Percentiles rank a stretch among this genome's conserved stretches.
Conservation (phyloP, 2,113 vertebrate genomes). For the Charadrius vociferus region DNA sequence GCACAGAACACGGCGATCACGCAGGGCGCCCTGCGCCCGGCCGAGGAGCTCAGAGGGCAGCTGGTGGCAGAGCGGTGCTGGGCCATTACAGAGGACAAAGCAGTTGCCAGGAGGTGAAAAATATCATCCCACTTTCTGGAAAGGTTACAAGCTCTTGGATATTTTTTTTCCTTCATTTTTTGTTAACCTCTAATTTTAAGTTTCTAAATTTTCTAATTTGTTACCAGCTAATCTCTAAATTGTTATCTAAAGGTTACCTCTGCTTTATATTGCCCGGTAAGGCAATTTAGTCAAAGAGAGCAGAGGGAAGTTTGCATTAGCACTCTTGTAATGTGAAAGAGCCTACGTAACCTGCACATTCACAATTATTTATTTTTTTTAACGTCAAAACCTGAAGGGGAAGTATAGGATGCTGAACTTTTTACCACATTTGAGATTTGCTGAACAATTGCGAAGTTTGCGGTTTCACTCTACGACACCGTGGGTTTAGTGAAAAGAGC, state of each 20-base stretch:
- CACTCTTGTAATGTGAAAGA: background rate
- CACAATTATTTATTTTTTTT: background rate
- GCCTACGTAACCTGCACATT: background rate
- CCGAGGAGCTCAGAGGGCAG: rapidly evolving
- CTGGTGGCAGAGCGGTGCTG: background rate
- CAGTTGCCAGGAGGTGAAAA: background rate
- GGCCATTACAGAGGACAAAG: background rate
- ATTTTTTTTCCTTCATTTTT: background rate
- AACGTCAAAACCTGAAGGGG: background rate
- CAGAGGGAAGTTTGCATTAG: background rate
- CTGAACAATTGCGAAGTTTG: background rate
- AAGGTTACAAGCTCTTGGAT: background rate
- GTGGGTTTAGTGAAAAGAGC: background rate
- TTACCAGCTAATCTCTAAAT: background rate
- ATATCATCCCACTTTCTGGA: background rate
- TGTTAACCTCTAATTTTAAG: background rate
- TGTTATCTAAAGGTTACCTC: background rate
- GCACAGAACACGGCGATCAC: background rate
- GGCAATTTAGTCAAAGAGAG: background rate
- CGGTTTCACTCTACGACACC: background rate
- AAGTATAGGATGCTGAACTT: background rate
- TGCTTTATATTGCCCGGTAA: background rate
- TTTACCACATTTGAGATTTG: background rate
- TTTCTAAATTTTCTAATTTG: background rate
- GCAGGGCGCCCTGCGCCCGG: rapidly evolving